These are phyloP conservation scores for Peromyscus nudipes DNA, from an alignment of 2,797 vertebrate genomes.

Conservation along the genomic window DNA sequence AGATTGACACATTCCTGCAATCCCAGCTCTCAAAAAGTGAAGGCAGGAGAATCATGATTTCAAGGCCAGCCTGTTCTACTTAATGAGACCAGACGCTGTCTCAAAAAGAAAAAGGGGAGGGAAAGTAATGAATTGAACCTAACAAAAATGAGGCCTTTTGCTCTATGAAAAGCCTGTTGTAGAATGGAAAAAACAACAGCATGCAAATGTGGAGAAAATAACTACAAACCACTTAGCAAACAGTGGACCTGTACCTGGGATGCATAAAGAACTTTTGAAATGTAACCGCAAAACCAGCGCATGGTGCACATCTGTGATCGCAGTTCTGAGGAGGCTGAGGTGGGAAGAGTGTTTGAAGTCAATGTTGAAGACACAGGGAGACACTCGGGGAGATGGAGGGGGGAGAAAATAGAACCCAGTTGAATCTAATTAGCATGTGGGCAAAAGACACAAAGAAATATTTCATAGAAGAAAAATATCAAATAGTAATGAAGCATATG, in stretches of 20 bases:
- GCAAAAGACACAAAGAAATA: background rate
- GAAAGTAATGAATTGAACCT: slow-evolving; percentile 13
- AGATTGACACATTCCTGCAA: background rate
- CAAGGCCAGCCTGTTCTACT: background rate
- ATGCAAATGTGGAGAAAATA: background rate
- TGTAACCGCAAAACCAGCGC: background rate
- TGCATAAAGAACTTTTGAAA: slow-evolving; percentile 9
- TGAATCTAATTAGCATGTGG: background rate
- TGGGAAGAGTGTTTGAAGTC: background rate
- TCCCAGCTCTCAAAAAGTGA: background rate
- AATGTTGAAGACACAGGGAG: background rate
- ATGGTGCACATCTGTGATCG: background rate
- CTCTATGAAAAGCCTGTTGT: background rate
- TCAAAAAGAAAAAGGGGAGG: background rate
- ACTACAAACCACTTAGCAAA: background rate
- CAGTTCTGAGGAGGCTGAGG: background rate
- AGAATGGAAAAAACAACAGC: background rate
- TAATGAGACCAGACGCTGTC: background rate
- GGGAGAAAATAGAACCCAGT: background rate
- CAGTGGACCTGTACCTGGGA: background rate
- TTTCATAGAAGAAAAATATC: slow-evolving; percentile 1
- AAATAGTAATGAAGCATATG: slow-evolving; percentile 8
- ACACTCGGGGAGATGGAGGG: background rate
- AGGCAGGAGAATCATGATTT: background rate
- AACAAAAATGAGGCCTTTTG: slow-evolving; percentile 10